Conservation (phyloP, 2,888 invertebrate species). For the Eustalomyia histrio region DNA sequence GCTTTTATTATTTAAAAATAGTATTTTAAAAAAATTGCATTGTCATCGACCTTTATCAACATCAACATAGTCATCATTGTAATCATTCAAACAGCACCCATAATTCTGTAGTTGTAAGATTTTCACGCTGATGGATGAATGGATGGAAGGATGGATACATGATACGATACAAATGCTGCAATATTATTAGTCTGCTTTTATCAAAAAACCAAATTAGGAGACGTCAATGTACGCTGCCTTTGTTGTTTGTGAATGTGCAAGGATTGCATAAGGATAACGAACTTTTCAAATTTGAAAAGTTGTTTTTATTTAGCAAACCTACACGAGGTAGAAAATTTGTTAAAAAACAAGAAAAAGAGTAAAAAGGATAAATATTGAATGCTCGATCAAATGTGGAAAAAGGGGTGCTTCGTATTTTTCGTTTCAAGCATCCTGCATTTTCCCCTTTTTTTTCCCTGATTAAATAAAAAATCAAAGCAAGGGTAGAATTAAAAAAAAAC, state of each 20-base stretch:
- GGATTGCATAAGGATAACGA: constrained; percentile 6
- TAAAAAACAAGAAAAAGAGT: constrained; percentile 1
- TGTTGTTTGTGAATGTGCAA: not conserved
- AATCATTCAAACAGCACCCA: constrained; percentile 6
- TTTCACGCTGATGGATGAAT: not conserved
- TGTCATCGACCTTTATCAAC: constrained; percentile 2
- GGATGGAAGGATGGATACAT: no score
- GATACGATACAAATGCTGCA: not conserved
- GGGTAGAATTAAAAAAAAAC: constrained; percentile 54
- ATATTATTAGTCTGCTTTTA: not conserved
- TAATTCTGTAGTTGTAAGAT: not conserved
- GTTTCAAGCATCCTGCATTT: constrained; percentile 35
- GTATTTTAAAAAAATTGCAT: not conserved
- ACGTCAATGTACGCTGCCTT: not conserved
- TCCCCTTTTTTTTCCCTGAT: constrained; percentile 38
- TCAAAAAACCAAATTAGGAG: not conserved
- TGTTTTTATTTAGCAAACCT: not conserved
- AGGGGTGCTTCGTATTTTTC: constrained; percentile 53
- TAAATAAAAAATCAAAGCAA: constrained; percentile 53
- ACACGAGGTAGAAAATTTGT: not conserved
- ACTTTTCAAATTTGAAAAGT: not conserved
- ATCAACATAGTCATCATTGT: not conserved
- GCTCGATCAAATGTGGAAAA: constrained; percentile 17
- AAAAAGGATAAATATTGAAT: not conserved
- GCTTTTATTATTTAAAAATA: not conserved